These are phyloP conservation scores for Macrophya annulata DNA, from an alignment of 2,888 invertebrate species.

Conservation along the genomic window DNA sequence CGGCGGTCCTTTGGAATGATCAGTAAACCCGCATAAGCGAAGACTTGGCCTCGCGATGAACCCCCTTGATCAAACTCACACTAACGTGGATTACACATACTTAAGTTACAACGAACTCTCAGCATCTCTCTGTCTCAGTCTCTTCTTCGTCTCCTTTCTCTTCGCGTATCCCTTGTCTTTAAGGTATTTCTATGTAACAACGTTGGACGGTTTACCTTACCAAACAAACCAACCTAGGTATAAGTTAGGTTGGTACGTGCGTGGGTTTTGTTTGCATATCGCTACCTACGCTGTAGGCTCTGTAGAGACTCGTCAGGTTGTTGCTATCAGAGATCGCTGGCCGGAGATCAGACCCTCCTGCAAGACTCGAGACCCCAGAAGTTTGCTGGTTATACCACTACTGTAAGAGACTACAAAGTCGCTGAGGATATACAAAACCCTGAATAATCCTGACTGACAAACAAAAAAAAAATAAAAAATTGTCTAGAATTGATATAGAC, in stretches of 20 bases:
- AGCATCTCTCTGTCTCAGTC: not conserved
- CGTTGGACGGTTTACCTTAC: conserved; percentile 19
- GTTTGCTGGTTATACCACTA: not conserved
- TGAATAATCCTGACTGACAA: not conserved
- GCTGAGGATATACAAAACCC: not conserved
- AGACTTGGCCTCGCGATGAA: conserved; percentile 75
- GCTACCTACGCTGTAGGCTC: conserved; percentile 25
- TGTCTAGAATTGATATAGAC: not conserved
- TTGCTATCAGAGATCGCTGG: conserved; percentile 42
- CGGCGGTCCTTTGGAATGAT: conserved; percentile 59
- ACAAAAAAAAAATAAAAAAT: not conserved
- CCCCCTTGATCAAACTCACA: conserved; percentile 76
- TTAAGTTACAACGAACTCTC: conserved; percentile 5
- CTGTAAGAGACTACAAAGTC: not conserved
- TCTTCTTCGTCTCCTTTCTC: conserved; percentile 19
- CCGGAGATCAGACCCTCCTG: not conserved
- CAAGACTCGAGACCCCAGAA: not conserved
- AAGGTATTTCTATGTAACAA: not conserved
- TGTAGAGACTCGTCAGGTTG: conserved; percentile 30
- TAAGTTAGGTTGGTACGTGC: conserved; percentile 36
- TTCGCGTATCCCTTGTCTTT: conserved; percentile 12
- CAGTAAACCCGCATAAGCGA: conserved; percentile 34
- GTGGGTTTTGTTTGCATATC: conserved; percentile 56
- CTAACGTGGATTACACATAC: conserved; percentile 48
- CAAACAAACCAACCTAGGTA: conserved; percentile 9